Base-by-base conservation (phyloP, 1,140 invertebrate genomes). In the Drosophila mojavensis region DNA sequence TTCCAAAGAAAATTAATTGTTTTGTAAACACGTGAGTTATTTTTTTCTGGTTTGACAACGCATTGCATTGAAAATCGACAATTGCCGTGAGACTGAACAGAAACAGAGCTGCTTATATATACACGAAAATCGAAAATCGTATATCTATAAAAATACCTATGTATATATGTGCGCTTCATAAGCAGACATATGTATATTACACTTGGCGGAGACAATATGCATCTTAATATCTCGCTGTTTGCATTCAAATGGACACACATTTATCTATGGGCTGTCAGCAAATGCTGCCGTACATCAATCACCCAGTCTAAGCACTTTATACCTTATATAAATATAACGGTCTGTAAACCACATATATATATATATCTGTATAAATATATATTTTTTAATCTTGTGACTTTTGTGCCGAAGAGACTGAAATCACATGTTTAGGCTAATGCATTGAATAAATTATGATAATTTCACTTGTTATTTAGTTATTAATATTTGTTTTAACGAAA, bases 1-100 rank as follows among this genome's bases (percentile, higher is more conserved):
- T 89, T 89, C 77, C 61, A 73, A 72, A 69, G 83, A 88, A 88
- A 88, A 88, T 84, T 89, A 88, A 89, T 89, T 89, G 83, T 88
- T 88, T 88, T 88, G 84, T 86, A 86, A 86, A 86, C 83, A 86
- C 58, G 79, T 55, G 76, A 88, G 76, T 74, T 60, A 54, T 74
- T 17, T 33, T 63, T 33, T 33, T 33, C 9, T 51, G 20, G 28
- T 54, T 33, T 74, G 79, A 69, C 33, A 67, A 55, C 60, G 51
- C 63, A 63, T 60, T 20, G 64, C 56, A 68, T 59, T 56, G 50
- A 50, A 65, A 59, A 61, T 61, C 41, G 43, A 39, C 55, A 67
- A 73, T 73, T 60, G 53, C 62, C 7, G 13, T 45, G 62, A 73
- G 26, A 55, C 53, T 54, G 53, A 82, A 63, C 54, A 68, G 64